These are phyloP conservation scores for Cryptocephalus primarius DNA, from an alignment of 2,888 invertebrate genomes.

Conservation along the genomic window DNA sequence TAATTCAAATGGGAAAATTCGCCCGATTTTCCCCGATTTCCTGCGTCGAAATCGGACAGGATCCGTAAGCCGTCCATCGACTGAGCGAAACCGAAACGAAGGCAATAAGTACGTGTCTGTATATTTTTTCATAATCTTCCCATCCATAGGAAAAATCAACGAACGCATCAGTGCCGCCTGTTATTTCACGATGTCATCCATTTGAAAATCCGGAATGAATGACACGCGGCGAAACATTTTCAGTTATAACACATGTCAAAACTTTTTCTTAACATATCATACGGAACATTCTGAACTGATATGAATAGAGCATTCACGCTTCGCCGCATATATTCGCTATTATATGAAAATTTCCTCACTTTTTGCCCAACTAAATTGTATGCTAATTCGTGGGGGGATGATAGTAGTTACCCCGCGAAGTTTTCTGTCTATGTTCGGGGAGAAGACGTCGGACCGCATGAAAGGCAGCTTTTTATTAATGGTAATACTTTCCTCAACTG, in stretches of 20 bases:
- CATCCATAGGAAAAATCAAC: no score
- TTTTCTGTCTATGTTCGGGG: conserved; percentile 6
- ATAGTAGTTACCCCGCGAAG: conserved; percentile 13
- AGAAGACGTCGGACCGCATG: no score
- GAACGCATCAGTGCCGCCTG: background rate
- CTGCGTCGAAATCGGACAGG: no score
- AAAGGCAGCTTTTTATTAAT: no score
- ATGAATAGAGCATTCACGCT: conserved; percentile 17
- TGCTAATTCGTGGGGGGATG: conserved; percentile 13
- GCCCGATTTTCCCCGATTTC: no score
- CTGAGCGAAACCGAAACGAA: no score
- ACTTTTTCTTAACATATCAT: conserved; percentile 17
- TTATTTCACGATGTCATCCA: background rate
- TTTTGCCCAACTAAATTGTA: conserved; percentile 16
- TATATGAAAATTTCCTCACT: conserved; percentile 17
- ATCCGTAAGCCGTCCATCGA: no score
- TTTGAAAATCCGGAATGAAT: background rate
- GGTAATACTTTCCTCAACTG: no score
- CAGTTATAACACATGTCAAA: conserved; percentile 14
- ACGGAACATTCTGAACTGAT: conserved; percentile 14
- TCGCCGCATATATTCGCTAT: conserved; percentile 10
- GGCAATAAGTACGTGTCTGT: no score
- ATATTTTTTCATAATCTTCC: no score
- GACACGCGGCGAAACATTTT: background rate
- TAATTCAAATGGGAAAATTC: no score